Percentiles rank a stretch among this genome's conserved stretches.
phyloP scores from a whole-genome alignment of 2,797 vertebrate species.

The Mycteria americana region DNA sequence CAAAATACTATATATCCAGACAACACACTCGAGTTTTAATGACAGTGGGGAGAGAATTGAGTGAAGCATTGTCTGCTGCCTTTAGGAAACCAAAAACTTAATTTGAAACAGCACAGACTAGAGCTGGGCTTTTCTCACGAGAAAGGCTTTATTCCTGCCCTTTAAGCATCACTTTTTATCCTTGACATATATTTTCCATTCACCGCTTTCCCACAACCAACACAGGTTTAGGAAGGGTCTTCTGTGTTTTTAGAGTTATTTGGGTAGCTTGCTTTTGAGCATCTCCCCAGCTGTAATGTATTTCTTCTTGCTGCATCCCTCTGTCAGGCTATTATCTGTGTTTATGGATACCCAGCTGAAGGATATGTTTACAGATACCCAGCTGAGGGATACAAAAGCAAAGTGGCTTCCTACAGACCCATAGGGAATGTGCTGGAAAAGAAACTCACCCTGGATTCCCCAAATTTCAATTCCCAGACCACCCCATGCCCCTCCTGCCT shows the following conservation, averaged over 20 bases:
- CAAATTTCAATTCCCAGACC: neutral
- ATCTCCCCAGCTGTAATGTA: neutral
- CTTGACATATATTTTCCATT: neutral
- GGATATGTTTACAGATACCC: neutral
- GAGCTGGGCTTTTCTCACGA: neutral
- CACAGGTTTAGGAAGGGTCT: neutral
- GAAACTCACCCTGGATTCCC: neutral
- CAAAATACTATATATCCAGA: conserved; percentile 53
- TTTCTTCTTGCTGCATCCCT: neutral
- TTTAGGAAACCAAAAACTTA: conserved; percentile 63
- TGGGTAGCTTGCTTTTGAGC: neutral
- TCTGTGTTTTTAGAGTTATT: neutral
- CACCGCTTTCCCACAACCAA: neutral
- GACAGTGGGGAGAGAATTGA: conserved; percentile 37
- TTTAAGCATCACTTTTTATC: conserved; percentile 6
- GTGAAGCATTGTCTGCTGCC: conserved; percentile 62
- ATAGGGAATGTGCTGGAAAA: neutral
- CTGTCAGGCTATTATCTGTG: neutral
- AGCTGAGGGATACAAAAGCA: neutral
- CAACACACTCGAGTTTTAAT: conserved; percentile 65
- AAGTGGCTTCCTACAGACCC: neutral
- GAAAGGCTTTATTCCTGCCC: conserved; percentile 38
- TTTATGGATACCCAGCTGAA: neutral
- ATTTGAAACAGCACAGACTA: conserved; percentile 24
- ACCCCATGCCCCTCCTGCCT: neutral